These are phyloP conservation scores for Apodemia hepburni DNA, from an alignment of 2,888 invertebrate genomes.

Conservation along the genomic window DNA sequence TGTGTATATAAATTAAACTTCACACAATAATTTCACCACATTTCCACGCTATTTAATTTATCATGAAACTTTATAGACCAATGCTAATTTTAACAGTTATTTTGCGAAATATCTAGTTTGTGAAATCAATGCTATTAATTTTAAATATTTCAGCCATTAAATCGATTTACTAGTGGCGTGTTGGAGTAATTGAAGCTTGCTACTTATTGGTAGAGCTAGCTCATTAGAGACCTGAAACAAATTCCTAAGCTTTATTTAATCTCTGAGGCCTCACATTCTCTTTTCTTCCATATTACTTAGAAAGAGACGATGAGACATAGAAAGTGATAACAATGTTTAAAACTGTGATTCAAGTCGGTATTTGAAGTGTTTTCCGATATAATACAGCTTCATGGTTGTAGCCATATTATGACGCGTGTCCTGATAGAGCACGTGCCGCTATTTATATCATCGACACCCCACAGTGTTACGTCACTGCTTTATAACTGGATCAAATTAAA, in stretches of 20 bases:
- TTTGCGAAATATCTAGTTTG: background rate
- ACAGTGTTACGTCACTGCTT: slow-evolving; percentile 56
- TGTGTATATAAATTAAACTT: no score
- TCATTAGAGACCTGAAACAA: no score
- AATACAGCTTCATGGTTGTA: no score
- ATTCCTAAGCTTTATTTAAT: no score
- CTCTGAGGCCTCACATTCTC: no score
- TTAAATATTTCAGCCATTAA: slow-evolving; percentile 1
- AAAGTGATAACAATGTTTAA: no score
- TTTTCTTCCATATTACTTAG: no score
- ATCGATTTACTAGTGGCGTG: background rate
- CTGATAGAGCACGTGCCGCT: slow-evolving; percentile 49
- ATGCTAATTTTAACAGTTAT: slow-evolving; percentile 6
- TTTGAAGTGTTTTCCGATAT: no score
- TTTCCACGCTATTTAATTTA: background rate
- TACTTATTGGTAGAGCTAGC: no score
- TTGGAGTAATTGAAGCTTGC: background rate
- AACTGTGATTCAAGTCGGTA: no score
- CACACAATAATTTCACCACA: background rate
- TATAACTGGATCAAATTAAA: slow-evolving; percentile 46
- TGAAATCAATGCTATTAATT: background rate
- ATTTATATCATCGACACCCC: slow-evolving; percentile 67
- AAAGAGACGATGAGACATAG: no score
- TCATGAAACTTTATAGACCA: slow-evolving; percentile 1
- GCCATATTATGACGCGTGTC: slow-evolving; percentile 11